Evolutionary conservation across 2,888 invertebrate genomes (phyloP).

Genomic region (Macroteleia sp.): DNA sequence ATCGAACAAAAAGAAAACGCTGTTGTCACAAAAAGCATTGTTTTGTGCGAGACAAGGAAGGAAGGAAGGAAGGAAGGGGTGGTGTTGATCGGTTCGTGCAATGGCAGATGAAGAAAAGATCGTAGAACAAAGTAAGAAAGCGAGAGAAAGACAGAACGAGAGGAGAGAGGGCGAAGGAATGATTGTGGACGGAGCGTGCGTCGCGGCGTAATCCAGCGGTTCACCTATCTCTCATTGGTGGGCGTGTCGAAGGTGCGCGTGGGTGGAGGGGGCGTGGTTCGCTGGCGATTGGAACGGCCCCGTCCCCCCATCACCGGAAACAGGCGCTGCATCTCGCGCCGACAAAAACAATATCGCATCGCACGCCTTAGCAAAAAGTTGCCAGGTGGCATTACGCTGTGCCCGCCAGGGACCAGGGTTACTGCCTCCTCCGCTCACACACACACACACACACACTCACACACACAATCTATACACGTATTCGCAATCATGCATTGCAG

Average conservation of each 20-base stretch:
- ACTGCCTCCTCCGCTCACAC: slow-evolving; percentile 67
- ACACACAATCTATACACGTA: too few species aligned
- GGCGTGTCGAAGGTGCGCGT: slow-evolving; percentile 83
- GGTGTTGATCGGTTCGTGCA: slow-evolving; percentile 35
- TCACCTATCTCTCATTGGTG: slow-evolving; percentile 75
- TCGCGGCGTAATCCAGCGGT: slow-evolving; percentile 64
- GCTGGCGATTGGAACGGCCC: slow-evolving; percentile 74
- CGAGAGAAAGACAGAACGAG: slow-evolving; percentile 18
- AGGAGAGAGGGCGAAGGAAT: slow-evolving; percentile 36
- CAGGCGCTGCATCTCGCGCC: slow-evolving; percentile 68
- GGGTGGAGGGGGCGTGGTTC: slow-evolving; percentile 81
- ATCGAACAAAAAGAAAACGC: too few species aligned
- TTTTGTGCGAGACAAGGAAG: slow-evolving; percentile 27
- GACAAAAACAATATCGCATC: slow-evolving; percentile 82
- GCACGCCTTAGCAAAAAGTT: slow-evolving; percentile 79
- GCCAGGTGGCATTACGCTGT: slow-evolving; percentile 83
- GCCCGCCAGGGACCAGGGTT: slow-evolving; percentile 74
- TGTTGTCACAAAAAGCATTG: slow-evolving; percentile 31
- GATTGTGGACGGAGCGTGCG: slow-evolving; percentile 70
- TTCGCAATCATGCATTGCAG: neutral
- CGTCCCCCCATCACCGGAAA: slow-evolving; percentile 72
- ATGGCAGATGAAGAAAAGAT: slow-evolving; percentile 48
- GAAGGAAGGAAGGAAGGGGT: slow-evolving; percentile 33
- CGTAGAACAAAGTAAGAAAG: slow-evolving; percentile 19
- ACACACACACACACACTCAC: slow-evolving; percentile 19